A percentile compares a stretch with the other conserved stretches of the same genome.
phyloP scores from a whole-genome alignment of 2,888 invertebrate genomes.

The Miltochrista miniata region DNA sequence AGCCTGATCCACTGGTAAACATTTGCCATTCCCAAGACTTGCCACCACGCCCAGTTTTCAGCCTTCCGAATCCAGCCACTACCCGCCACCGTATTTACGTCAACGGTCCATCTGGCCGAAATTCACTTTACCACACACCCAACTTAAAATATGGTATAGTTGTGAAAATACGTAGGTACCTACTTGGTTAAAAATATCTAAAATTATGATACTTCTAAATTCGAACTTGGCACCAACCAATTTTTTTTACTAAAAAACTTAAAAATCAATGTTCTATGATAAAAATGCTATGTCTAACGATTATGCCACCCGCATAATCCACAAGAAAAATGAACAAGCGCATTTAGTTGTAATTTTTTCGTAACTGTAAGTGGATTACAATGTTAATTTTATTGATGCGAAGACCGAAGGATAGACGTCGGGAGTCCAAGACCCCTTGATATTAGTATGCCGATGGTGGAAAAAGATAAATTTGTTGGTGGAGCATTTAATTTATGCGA shows the following conservation, averaged over 20 bases:
- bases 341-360: slow-evolving; percentile 70
- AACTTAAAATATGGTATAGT: too few relatives aligned
- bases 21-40: too few relatives aligned
- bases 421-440: slow-evolving; percentile 30
- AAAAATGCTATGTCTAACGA: slow-evolving; percentile 26
- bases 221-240: too few relatives aligned
- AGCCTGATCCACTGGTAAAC: too few relatives aligned
- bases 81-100: too few relatives aligned
- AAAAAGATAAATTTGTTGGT: slow-evolving; percentile 79
- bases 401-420: slow-evolving; percentile 62
- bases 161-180: too few relatives aligned
- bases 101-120: too few relatives aligned
- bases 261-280: slow-evolving; percentile 1
- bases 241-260: neutral
- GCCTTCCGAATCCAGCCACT: too few relatives aligned
- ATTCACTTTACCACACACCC: too few relatives aligned
- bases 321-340: slow-evolving; percentile 32
- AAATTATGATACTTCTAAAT: too few relatives aligned
- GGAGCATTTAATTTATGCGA: slow-evolving; percentile 78
- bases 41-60: too few relatives aligned
- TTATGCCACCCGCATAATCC: slow-evolving; percentile 43
- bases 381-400: slow-evolving; percentile 82
- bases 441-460: slow-evolving; percentile 81
- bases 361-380: slow-evolving; percentile 78
- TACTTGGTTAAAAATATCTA: too few relatives aligned